Evolutionary conservation across 2,888 invertebrate species (phyloP).

Genomic region (Chrysodeixis includens): DNA sequence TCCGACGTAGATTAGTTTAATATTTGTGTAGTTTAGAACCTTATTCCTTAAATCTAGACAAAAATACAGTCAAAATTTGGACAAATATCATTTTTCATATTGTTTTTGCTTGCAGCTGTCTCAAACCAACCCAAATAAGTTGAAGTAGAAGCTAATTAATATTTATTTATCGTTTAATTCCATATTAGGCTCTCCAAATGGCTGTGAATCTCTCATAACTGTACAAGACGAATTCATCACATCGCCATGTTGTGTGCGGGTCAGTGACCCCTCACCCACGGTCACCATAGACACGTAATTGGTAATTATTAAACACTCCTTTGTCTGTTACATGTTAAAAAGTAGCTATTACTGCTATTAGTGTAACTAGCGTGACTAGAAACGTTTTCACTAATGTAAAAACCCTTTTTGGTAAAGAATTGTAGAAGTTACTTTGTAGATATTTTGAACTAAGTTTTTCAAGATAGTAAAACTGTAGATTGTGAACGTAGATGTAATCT

Average conservation of each 20-base stretch:
- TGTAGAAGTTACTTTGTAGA: too few species aligned
- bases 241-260: conserved; percentile 20
- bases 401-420: background rate
- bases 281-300: conserved; percentile 20
- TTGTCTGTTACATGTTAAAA: conserved; percentile 3
- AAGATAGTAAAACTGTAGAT: too few species aligned
- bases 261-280: conserved; percentile 38
- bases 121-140: background rate
- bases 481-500: too few species aligned
- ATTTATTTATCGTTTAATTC: background rate
- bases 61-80: too few species aligned
- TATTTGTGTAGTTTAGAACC: too few species aligned
- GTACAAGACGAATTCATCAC: conserved; percentile 11
- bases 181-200: conserved; percentile 1
- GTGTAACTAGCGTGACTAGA: background rate
- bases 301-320: conserved; percentile 14
- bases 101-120: too few species aligned
- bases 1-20: too few species aligned
- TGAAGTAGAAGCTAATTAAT: background rate
- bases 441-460: too few species aligned
- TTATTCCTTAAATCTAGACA: too few species aligned
- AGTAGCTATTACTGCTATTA: background rate
- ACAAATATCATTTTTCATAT: too few species aligned
- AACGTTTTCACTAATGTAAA: background rate
- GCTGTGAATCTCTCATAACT: background rate